These are phyloP conservation scores for Aegithalos caudatus DNA, from an alignment of 2,113 vertebrate genomes.

Conservation along the genomic window DNA sequence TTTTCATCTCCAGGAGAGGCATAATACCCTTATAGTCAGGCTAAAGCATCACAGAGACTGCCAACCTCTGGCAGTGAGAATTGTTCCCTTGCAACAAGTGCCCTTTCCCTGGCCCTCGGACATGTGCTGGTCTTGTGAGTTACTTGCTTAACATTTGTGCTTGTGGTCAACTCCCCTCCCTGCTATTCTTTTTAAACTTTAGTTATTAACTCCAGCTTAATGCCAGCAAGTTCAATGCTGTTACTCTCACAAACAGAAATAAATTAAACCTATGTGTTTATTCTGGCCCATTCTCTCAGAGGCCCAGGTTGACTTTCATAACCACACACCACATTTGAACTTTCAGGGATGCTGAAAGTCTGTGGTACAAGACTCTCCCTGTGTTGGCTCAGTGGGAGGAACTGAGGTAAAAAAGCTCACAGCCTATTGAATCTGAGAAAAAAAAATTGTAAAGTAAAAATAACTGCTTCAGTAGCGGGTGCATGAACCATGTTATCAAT, in stretches of 20 bases:
- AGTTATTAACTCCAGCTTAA: background rate
- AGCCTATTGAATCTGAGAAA: background rate
- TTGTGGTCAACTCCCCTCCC: background rate
- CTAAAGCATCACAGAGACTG: background rate
- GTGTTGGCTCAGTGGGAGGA: background rate
- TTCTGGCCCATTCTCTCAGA: background rate
- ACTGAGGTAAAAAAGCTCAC: background rate
- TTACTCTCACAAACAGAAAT: background rate
- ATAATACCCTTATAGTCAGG: background rate
- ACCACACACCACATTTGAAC: constrained; percentile 4
- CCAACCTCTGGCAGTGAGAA: background rate
- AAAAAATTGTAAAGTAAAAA: background rate
- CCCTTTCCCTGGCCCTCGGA: background rate
- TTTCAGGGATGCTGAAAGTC: background rate
- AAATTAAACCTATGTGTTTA: constrained; percentile 13
- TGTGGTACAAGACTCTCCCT: background rate
- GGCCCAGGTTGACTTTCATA: background rate
- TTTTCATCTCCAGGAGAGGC: background rate
- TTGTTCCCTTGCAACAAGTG: background rate
- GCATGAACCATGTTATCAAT: background rate
- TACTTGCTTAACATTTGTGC: background rate
- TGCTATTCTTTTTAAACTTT: background rate
- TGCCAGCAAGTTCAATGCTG: background rate
- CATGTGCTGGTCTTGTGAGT: background rate
- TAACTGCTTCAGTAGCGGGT: background rate